phyloP scores from a whole-genome alignment of 1,140 invertebrate species.

The Drosophila saltans region DNA sequence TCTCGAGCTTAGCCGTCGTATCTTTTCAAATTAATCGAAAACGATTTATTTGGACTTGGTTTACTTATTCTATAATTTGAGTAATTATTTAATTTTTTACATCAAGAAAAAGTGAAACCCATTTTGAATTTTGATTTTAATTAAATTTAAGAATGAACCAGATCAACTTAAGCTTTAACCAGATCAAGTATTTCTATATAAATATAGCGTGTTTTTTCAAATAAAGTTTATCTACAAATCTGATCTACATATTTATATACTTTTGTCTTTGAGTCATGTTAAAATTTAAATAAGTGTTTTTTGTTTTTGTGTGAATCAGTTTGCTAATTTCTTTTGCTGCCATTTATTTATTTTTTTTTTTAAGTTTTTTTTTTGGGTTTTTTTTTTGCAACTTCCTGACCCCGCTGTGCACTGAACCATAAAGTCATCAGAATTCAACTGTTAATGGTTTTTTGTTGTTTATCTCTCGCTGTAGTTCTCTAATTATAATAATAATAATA shows the following conservation, averaged over 20 bases:
- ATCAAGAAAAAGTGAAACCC: background rate
- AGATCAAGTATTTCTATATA: background rate
- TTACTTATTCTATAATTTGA: background rate
- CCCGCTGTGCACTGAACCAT: conserved; percentile 73
- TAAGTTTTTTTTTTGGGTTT: conserved; percentile 28
- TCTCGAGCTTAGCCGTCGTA: background rate
- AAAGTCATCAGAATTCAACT: conserved; percentile 51
- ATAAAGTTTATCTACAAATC: background rate
- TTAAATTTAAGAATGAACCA: background rate
- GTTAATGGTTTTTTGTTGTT: conserved; percentile 67
- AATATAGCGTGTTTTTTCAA: background rate
- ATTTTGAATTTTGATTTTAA: background rate
- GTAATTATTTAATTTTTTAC: background rate
- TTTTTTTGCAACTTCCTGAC: conserved; percentile 70
- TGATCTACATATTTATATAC: background rate
- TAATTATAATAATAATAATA: conserved; percentile 81
- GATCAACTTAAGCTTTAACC: background rate
- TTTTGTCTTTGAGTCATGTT: conserved; percentile 31
- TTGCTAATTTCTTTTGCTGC: conserved; percentile 30
- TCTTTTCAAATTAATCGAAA: background rate
- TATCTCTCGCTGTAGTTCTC: conserved; percentile 50
- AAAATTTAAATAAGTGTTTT: conserved; percentile 34
- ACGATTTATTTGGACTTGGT: background rate
- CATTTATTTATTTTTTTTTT: conserved; percentile 29
- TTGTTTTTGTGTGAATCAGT: conserved; percentile 32